Conservation (phyloP, 2,888 invertebrate genomes). For the Automeris io region DNA sequence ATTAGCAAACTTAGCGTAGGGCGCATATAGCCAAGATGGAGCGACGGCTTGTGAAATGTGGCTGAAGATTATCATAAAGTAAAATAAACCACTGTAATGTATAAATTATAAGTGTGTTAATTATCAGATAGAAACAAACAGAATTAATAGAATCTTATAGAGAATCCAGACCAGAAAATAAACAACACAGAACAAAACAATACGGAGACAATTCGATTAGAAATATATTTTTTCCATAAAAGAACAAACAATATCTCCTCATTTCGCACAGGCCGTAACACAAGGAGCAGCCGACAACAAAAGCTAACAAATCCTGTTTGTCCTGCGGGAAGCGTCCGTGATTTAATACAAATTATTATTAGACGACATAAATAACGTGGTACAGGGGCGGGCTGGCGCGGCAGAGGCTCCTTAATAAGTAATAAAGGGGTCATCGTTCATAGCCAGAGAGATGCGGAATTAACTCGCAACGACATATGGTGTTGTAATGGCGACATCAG, state of each 20-base stretch:
- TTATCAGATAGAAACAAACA: no score
- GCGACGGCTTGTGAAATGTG: no score
- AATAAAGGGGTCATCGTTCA: constrained; percentile 76
- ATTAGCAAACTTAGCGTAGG: no score
- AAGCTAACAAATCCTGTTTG: constrained; percentile 73
- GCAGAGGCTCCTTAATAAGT: constrained; percentile 71
- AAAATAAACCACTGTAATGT: no score
- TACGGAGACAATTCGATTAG: constrained; percentile 24
- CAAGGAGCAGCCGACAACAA: constrained; percentile 56
- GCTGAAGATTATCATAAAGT: no score
- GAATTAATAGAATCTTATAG: no score
- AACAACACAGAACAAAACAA: constrained; percentile 16
- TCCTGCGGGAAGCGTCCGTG: constrained; percentile 66
- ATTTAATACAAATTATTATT: constrained; percentile 78
- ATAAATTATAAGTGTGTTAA: no score
- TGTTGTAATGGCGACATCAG: constrained; percentile 27
- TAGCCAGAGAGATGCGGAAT: constrained; percentile 47
- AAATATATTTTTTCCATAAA: constrained; percentile 40
- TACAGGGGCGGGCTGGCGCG: constrained; percentile 48
- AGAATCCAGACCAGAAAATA: no score
- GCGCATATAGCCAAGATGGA: no score
- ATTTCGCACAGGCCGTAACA: constrained; percentile 38
- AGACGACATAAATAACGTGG: constrained; percentile 73
- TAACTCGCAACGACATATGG: constrained; percentile 61
- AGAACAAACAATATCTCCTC: constrained; percentile 46